A percentile compares a stretch with the other conserved stretches of the same genome.
Evolutionary conservation across 23 tunicate genomes (phyloP).

Genomic region (Clavelina lepadiformis): DNA sequence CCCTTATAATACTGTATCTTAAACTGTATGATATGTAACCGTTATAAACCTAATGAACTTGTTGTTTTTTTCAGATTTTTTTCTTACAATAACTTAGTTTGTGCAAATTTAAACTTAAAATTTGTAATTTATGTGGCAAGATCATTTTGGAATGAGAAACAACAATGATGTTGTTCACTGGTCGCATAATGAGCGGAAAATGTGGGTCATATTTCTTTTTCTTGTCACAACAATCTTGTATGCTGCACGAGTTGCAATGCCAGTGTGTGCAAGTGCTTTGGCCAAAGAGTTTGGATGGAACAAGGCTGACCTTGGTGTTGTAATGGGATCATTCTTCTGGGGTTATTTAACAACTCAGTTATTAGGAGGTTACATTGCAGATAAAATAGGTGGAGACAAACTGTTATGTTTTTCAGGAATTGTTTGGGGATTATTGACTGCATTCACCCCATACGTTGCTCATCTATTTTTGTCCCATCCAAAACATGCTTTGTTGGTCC

Average conservation of each 20-base stretch:
- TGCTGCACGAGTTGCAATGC: slow-evolving; percentile 91
- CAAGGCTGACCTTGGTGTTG: slow-evolving; percentile 83
- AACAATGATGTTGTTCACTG: too few species aligned
- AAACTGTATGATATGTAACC: too few species aligned
- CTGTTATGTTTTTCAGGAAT: slow-evolving; percentile 51
- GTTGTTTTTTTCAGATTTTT: too few species aligned
- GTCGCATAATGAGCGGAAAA: slow-evolving; percentile 24
- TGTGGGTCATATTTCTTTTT: slow-evolving; percentile 56
- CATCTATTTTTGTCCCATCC: slow-evolving; percentile 13
- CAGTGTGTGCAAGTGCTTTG: slow-evolving; percentile 88
- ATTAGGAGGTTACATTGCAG: slow-evolving; percentile 85
- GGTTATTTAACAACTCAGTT: slow-evolving; percentile 92
- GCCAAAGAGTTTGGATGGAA: slow-evolving; percentile 87
- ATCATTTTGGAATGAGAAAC: too few species aligned
- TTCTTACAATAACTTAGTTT: too few species aligned
- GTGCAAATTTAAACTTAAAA: too few species aligned
- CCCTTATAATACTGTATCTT: too few species aligned
- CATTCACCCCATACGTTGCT: slow-evolving; percentile 70
- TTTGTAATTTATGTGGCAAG: too few species aligned
- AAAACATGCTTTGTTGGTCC: slow-evolving; percentile 27
- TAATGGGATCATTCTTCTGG: slow-evolving; percentile 97
- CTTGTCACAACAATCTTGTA: slow-evolving; percentile 61
- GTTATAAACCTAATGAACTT: too few species aligned
- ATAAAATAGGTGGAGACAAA: slow-evolving; percentile 83
- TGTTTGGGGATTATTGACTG: slow-evolving; percentile 59